These are phyloP conservation scores for Tiliqua scincoides DNA, from an alignment of 2,113 vertebrate species.

Conservation along the genomic window DNA sequence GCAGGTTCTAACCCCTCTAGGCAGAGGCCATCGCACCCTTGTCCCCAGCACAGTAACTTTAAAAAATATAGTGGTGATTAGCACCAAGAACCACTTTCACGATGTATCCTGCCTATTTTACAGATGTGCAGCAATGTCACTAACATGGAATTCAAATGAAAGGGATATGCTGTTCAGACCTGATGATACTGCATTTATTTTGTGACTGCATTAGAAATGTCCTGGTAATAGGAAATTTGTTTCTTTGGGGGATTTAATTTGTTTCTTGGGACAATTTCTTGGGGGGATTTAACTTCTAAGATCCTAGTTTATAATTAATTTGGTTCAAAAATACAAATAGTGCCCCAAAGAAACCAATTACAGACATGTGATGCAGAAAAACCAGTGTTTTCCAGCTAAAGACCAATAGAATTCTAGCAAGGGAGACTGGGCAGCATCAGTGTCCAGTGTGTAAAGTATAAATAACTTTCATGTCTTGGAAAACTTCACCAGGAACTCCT, in stretches of 20 bases:
- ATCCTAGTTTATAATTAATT: neutral
- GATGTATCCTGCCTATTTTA: neutral
- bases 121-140: neutral
- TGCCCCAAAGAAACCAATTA: neutral
- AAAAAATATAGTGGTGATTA: constrained; percentile 24
- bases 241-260: neutral
- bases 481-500: neutral
- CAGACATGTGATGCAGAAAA: too few relatives aligned
- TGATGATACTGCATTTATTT: neutral
- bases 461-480: neutral
- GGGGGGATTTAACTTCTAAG: neutral
- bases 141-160: neutral
- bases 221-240: neutral
- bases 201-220: neutral
- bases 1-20: neutral
- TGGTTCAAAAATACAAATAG: neutral
- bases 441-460: neutral
- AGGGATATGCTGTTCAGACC: neutral
- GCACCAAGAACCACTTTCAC: neutral
- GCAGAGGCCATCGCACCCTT: neutral
- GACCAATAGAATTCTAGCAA: too few relatives aligned
- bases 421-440: neutral
- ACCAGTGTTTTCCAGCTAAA: neutral
- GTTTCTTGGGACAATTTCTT: neutral
- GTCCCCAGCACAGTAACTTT: constrained; percentile 11